phyloP scores from a whole-genome alignment of 2,888 invertebrate species.

The Digitonthophagus gazella region DNA sequence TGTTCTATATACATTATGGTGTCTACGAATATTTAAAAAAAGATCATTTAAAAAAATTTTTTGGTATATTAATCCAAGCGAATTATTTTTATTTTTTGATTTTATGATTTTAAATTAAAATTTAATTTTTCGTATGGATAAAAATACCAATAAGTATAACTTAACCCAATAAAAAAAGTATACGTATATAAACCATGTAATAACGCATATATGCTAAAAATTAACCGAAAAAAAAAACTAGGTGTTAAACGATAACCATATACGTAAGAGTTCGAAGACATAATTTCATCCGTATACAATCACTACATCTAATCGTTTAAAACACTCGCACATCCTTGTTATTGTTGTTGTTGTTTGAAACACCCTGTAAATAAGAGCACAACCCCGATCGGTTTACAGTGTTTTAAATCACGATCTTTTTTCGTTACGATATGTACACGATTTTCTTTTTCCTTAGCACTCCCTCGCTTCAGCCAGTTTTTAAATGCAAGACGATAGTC shows the following conservation, averaged over 20 bases:
- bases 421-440: no score
- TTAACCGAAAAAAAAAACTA: background rate
- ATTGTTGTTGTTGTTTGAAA: background rate
- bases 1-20: background rate
- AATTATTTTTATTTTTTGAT: no score
- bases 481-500: no score
- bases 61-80: background rate
- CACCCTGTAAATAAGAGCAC: conserved; percentile 9
- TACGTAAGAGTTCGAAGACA: background rate
- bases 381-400: background rate
- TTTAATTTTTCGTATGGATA: background rate
- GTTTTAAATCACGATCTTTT: background rate
- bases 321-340: background rate
- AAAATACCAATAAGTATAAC: background rate
- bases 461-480: conserved; percentile 33
- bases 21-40: background rate
- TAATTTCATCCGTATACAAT: no score
- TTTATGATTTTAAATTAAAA: no score
- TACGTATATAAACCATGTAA: background rate
- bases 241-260: background rate
- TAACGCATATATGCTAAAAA: background rate
- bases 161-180: background rate
- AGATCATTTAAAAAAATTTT: background rate
- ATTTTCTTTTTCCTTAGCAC: conserved; percentile 40
- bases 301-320: background rate